Base-by-base conservation (phyloP, 2,888 invertebrate genomes). In the Amorpha juglandis region DNA sequence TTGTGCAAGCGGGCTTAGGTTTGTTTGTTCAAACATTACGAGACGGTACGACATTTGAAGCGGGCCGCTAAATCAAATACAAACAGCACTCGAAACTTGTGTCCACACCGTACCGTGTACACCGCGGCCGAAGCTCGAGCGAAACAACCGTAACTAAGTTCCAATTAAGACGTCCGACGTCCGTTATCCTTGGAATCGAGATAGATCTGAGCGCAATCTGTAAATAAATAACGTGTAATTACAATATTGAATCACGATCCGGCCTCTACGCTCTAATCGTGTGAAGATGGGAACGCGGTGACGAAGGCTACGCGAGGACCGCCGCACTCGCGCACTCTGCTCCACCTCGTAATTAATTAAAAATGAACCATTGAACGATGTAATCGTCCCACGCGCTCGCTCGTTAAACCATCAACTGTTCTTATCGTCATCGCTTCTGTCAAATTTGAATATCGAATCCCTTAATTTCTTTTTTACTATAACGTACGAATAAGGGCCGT, bases 11-110 rank as follows among this genome's bases (percentile, higher is more conserved):
- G 82, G 73, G 81, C 83, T 84, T 79, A 80, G 80, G 87, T 86
- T 87, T 92, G 91, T 92, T 90, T 91, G 86, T 85, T 87, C 82
- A 91, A 92, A 91, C 89, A 92, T 93, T 92, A 92, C 93, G 88
- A 91, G 92, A 89, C 88, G 91, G 91, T 87, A 88, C 89, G 87
- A 91, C 89, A 92, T 92, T 92, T 92, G 91, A 92, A 89, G 90
- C 88, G 81, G 86, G 82, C 90, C 92, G 93, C 92, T 93, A 93
- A 93, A 92, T 85, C 91, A 87, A 90, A 91, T 84, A 87, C 91
- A 93, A 93, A 92, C 82, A 93, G 76, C 84, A 81, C 88, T 87
- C 86, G 84, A 83, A 83, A 83, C 80, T 82, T 82, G 84, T 84
- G 87, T 87, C 87, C 86, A 89, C 87, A 88, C 76, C 79, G 77